phyloP scores from a whole-genome alignment of 2,888 invertebrate genomes.

The Tortricodes alternella region DNA sequence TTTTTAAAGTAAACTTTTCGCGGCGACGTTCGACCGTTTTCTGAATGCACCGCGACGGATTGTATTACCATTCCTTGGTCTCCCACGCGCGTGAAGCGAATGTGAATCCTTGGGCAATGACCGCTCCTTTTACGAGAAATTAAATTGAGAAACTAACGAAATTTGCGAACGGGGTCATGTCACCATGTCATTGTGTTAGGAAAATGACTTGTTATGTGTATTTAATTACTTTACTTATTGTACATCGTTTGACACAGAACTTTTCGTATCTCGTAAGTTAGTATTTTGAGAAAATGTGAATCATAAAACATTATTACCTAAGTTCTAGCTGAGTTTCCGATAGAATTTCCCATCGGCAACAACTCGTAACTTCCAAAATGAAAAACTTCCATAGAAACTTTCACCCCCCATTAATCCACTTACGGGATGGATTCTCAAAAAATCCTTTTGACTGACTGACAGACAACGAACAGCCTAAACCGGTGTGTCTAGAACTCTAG shows the following conservation, averaged over 20 bases:
- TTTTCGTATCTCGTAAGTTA: no score
- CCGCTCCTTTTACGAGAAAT: conserved; percentile 50
- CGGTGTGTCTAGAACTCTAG: no score
- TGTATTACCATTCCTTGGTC: conserved; percentile 54
- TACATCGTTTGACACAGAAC: background rate
- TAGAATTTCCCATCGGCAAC: no score
- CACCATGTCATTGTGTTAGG: conserved; percentile 1
- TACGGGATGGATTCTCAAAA: no score
- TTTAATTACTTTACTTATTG: background rate
- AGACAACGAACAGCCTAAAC: no score
- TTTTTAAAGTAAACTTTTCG: conserved; percentile 41
- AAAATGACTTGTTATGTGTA: background rate
- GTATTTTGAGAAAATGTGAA: no score
- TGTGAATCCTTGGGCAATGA: conserved; percentile 62
- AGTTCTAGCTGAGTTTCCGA: no score
- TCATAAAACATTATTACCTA: no score
- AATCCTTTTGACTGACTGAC: no score
- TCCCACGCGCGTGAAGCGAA: conserved; percentile 63
- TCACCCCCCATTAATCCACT: no score
- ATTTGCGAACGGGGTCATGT: conserved; percentile 36
- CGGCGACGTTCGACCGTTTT: conserved; percentile 49
- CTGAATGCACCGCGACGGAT: conserved; percentile 52
- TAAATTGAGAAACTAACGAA: conserved; percentile 42
- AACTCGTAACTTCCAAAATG: no score
- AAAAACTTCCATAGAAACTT: no score